phyloP scores from a whole-genome alignment of 2,113 vertebrate species.

The Amphiprion percula region DNA sequence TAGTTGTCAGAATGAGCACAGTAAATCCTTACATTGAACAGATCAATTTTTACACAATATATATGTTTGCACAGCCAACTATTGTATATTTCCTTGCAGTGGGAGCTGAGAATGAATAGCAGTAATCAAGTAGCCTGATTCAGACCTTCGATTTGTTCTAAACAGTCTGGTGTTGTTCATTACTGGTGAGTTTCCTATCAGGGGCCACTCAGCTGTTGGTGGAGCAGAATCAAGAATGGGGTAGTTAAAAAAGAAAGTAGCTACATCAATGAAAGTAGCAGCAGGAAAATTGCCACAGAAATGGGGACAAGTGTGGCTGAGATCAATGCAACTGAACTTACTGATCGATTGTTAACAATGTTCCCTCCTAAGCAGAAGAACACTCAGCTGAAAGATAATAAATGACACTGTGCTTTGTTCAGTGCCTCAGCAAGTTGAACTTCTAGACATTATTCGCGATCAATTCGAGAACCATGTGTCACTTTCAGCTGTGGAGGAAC shows the following conservation, averaged over 20 bases:
- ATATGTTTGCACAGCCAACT: too few relatives aligned
- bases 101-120: too few relatives aligned
- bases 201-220: slow-evolving; percentile 10
- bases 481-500: too few relatives aligned
- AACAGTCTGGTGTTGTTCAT: slow-evolving; percentile 13
- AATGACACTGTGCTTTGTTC: not conserved
- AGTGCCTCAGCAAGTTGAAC: not conserved
- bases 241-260: not conserved
- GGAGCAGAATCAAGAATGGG: not conserved
- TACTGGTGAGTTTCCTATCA: not conserved
- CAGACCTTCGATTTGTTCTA: slow-evolving; percentile 8
- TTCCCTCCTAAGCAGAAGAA: not conserved
- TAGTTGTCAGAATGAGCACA: too few relatives aligned
- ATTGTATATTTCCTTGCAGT: too few relatives aligned
- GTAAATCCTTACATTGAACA: too few relatives aligned
- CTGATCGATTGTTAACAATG: not conserved
- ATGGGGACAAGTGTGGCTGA: not conserved
- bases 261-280: not conserved
- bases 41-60: too few relatives aligned
- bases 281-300: not conserved
- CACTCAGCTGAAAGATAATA: slow-evolving; percentile 2
- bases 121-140: slow-evolving; percentile 4
- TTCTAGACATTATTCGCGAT: too few relatives aligned
- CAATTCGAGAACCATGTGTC: too few relatives aligned
- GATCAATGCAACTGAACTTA: not conserved